Evolutionary conservation across 2,888 invertebrate genomes (phyloP), one percentile per base, ranked within the genome.

Genomic region (Lottia scabra): DNA sequence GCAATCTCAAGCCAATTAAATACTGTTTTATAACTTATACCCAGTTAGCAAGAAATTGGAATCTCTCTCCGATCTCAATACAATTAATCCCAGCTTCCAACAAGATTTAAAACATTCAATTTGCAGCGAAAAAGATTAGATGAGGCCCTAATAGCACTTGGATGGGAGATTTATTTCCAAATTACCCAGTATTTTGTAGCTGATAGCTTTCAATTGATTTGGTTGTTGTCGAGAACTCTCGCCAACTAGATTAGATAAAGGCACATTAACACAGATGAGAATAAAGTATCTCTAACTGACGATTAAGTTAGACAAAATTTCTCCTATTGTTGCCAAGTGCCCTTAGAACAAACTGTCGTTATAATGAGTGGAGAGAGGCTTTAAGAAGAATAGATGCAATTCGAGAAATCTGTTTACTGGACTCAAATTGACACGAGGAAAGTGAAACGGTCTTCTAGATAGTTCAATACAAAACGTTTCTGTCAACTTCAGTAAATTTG

Each of bases 31-130:
- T 73, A 73, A 71, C 68, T 72, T 70, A 67, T 75, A 75, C 74
- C 76, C 72, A 68, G 68, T 67, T 72, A 70, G 73, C 68, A 77
- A 75, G 74, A 73, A 77, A 75, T 75, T 72, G 75, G 72, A 76
- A 75, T 72, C 71, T 64, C 66, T 74, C 70, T 73, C 72, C 66
- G 66, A 65, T 68, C 65, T 68, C 77, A 65, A 38, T 66, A 72
- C 74, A 69, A 70, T 73, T 78, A 78, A 73, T 72, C 76, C 63
- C 66, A 67, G 67, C 72, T 75, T 74, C 71, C 77, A 75, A 78
- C 78, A 77, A 78, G 80, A 78, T 80, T 78, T 80, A 73, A 77
- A 75, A 78, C 80, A 79, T 80, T 78, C 78, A 75, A 77, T 78
- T 78, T 77, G 75, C 74, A 72, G 74, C 73, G 75, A 75, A 75